Percentiles rank a stretch among this genome's conserved stretches.
Evolutionary conservation across 2,888 invertebrate genomes (phyloP).

Genomic region (Podotricha telesiphe): DNA sequence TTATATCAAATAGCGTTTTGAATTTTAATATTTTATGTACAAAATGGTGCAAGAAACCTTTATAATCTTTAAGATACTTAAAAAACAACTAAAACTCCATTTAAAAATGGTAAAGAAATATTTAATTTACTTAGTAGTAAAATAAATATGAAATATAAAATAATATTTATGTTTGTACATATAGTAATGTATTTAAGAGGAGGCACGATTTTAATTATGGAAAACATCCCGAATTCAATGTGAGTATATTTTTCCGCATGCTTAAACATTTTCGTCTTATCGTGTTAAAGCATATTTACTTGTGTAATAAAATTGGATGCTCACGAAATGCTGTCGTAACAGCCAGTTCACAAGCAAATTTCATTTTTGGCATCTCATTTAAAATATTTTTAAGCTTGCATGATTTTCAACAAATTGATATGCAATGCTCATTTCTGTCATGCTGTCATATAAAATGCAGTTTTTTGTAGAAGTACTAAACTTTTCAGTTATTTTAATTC

Average conservation of each 20-base stretch:
- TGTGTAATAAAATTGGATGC: slow-evolving; percentile 39
- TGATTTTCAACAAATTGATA: slow-evolving; percentile 31
- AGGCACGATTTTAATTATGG: slow-evolving; percentile 10
- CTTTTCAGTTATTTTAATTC: background rate
- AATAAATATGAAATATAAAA: background rate
- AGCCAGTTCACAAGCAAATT: slow-evolving; percentile 32
- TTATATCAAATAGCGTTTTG: background rate
- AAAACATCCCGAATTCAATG: slow-evolving; percentile 30
- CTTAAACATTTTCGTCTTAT: slow-evolving; percentile 37
- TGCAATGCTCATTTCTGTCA: slow-evolving; percentile 18
- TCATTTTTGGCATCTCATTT: slow-evolving; percentile 38
- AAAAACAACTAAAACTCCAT: no score
- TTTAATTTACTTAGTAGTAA: background rate
- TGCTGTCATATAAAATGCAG: background rate
- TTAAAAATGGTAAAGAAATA: background rate
- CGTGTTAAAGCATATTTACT: slow-evolving; percentile 42
- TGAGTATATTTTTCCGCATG: slow-evolving; percentile 24
- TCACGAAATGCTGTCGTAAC: slow-evolving; percentile 35
- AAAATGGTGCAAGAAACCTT: no score
- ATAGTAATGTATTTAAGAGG: background rate
- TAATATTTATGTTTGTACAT: background rate
- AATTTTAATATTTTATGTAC: no score
- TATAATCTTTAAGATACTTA: no score
- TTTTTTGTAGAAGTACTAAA: background rate
- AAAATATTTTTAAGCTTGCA: slow-evolving; percentile 36